These are phyloP conservation scores for Cassiopea andromeda DNA, from an alignment of 30 jellyfish, hydroid and myxozoan genomes.

Conservation along the genomic window DNA sequence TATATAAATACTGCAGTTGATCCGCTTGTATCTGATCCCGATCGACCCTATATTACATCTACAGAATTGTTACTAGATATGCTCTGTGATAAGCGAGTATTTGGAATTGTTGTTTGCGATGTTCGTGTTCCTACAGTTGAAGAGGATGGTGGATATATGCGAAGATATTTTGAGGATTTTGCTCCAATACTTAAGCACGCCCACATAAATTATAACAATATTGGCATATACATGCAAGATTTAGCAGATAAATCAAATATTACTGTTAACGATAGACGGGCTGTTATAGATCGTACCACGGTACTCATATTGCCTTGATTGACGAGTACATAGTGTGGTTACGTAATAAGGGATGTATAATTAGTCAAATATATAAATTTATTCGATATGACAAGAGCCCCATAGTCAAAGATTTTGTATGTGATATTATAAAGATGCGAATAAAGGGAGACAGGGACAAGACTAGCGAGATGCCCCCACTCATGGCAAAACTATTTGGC, in stretches of 20 bases:
- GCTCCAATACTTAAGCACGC: conserved; percentile 25
- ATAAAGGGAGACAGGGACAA: too few relatives aligned
- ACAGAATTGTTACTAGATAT: not conserved
- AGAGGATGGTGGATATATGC: not conserved
- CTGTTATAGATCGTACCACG: too few relatives aligned
- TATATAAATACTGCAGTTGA: not conserved
- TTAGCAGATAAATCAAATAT: not conserved
- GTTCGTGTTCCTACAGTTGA: too few relatives aligned
- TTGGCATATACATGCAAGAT: conserved; percentile 2
- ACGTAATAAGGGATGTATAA: too few relatives aligned
- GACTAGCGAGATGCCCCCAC: too few relatives aligned
- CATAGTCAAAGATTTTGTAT: too few relatives aligned
- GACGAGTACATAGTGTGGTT: conserved; percentile 4
- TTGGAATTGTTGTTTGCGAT: too few relatives aligned
- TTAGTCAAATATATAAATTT: not conserved
- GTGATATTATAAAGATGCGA: too few relatives aligned
- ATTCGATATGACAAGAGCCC: not conserved
- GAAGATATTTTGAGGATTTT: not conserved
- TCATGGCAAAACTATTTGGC: too few relatives aligned
- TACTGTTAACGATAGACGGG: not conserved
- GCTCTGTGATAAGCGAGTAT: not conserved
- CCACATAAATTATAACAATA: not conserved
- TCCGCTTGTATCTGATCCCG: not conserved
- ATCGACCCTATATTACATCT: too few relatives aligned
- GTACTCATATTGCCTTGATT: not conserved